Evolutionary conservation across 64 coral and sea anemone species (phyloP), one percentile per base, ranked within the genome.

Genomic region (Actinia tenebrosa): DNA sequence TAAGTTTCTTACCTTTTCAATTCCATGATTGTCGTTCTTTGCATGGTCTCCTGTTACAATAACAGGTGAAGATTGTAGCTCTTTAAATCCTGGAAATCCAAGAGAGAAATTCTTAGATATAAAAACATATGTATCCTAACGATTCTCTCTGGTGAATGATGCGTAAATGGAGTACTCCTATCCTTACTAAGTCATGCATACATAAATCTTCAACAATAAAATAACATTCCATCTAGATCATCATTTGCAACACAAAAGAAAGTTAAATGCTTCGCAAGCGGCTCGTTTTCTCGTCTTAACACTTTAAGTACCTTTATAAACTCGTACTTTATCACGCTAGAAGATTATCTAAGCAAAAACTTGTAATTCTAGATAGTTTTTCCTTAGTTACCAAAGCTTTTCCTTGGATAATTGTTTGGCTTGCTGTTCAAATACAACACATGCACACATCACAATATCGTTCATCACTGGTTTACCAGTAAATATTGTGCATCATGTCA

Each of bases 1-100:
- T 75, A 8, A 20, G 7, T 72, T 85, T 72, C 69, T 75, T 30
- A 85, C 83, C 83, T 85, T 85, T 17, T 85, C 83, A 85, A 3
- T 63, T 6, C 18, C 20, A 58, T 19, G 5, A 8, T 18, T 43
- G 7, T 85, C 60, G 56, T 17, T 62, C 7, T 75, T 75, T 10
- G 9, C 69, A 75, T 64, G 6, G 19, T 85, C 83, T 63, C 83
- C 63, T 26, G 83, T 85, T 7, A 85, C 60, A 42, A 42, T 85
- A 10, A 85, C 83, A 53, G 83, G 83, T 3, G 83, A 85, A 60
- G 83, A 10, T 26, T 61, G 83, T 5, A 85, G 25, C 13, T 85
- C 83, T 64, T 85, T 85, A 26, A 85, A 85, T 16, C 58, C 83
- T 85, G 56, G 18, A 44, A 54, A 43, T 17, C 17, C 25, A 85